Evolutionary conservation across 2,797 vertebrate genomes (phyloP).

Genomic region (Poecilia velifera): DNA sequence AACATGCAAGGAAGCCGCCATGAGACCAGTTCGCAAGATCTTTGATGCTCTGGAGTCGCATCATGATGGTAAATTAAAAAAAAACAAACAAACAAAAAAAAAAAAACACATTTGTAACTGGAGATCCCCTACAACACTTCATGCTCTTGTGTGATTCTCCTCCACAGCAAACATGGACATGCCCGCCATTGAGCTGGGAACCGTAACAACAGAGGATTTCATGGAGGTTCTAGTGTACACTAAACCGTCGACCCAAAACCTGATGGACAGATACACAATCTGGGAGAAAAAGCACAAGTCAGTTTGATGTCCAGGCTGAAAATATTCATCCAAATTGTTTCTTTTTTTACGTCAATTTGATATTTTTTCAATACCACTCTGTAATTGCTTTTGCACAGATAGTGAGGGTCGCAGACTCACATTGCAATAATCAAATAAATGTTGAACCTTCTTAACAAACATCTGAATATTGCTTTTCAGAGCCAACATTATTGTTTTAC

Average conservation of each 20-base stretch:
- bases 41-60: constrained; percentile 89
- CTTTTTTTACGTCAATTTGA: background rate
- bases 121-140: background rate
- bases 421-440: background rate
- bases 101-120: background rate
- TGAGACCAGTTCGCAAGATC: constrained; percentile 94
- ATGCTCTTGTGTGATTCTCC: background rate
- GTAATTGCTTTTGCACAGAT: background rate
- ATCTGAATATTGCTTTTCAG: background rate
- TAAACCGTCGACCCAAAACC: constrained; percentile 88
- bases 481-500: background rate
- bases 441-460: background rate
- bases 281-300: constrained; percentile 87
- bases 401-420: background rate
- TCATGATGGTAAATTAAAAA: constrained; percentile 78
- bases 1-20: constrained; percentile 95
- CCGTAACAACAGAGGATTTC: constrained; percentile 88
- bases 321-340: too few species aligned
- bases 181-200: constrained; percentile 83
- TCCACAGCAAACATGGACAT: constrained; percentile 75
- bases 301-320: constrained; percentile 45
- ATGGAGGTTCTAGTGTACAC: constrained; percentile 89
- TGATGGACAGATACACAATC: constrained; percentile 85
- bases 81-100: background rate
- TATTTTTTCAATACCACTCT: background rate